Conservation (phyloP, 2,888 invertebrate species). For the Nymphalis urticae region DNA sequence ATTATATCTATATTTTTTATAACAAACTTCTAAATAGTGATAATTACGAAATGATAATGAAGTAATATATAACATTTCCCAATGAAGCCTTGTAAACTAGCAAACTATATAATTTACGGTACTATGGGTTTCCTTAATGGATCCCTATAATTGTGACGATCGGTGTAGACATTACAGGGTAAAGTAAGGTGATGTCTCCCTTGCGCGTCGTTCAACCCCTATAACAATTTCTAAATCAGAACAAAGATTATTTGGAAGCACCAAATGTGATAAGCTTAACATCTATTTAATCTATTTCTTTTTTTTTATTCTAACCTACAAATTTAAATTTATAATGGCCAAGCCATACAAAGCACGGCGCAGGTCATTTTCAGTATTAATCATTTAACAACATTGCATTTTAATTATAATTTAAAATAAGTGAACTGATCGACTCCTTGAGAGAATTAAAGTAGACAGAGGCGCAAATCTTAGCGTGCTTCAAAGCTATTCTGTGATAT, state of each 20-base stretch:
- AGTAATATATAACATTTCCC: not conserved
- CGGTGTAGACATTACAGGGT: slow-evolving; percentile 50
- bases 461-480: too few relatives aligned
- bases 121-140: slow-evolving; percentile 11
- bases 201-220: slow-evolving; percentile 47
- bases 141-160: slow-evolving; percentile 25
- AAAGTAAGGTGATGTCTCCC: slow-evolving; percentile 58
- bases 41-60: not conserved
- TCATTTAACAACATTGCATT: too few relatives aligned
- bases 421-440: too few relatives aligned
- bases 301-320: not conserved
- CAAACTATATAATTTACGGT: slow-evolving; percentile 2
- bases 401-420: too few relatives aligned
- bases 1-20: too few relatives aligned
- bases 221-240: slow-evolving; percentile 26
- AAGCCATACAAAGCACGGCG: too few relatives aligned
- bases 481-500: too few relatives aligned
- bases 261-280: not conserved
- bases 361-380: too few relatives aligned
- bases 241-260: not conserved
- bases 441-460: too few relatives aligned
- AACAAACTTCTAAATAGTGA: too few relatives aligned
- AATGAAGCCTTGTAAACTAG: not conserved
- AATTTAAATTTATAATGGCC: not conserved
- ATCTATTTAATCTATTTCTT: not conserved